Conservation (phyloP, 92 coral and sea anemone species). For the Zoanthus gigantus region DNA sequence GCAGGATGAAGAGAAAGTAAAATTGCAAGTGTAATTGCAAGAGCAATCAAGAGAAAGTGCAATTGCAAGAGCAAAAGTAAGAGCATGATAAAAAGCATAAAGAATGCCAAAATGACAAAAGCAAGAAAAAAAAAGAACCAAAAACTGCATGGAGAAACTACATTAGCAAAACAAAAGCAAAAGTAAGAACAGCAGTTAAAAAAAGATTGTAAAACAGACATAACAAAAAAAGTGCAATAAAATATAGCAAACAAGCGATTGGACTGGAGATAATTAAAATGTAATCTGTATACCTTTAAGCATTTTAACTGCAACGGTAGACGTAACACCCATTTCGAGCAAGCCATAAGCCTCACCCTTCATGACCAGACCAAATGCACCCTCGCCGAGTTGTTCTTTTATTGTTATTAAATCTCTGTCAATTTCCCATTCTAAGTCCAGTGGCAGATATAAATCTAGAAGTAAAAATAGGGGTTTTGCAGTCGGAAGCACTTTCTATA, state of each 20-base stretch:
- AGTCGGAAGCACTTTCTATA: neutral
- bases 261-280: neutral
- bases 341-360: slow-evolving; percentile 93
- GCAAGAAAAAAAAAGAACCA: neutral
- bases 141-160: neutral
- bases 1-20: neutral
- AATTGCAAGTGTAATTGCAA: neutral
- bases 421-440: slow-evolving; percentile 97
- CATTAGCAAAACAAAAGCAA: neutral
- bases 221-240: too few species aligned
- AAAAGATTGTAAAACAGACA: too few species aligned
- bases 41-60: neutral
- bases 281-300: slow-evolving; percentile 71
- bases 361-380: slow-evolving; percentile 98
- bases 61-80: neutral
- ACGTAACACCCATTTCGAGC: slow-evolving; percentile 70
- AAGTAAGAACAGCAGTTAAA: too few species aligned
- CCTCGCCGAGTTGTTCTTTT: slow-evolving; percentile 95
- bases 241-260: too few species aligned
- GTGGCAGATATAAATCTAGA: slow-evolving; percentile 86
- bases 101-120: neutral
- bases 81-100: neutral
- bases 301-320: slow-evolving; percentile 94
- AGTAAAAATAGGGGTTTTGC: neutral
- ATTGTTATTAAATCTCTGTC: slow-evolving; percentile 84